phyloP scores from a whole-genome alignment of 2,888 invertebrate species.

The Beris chalybata region DNA sequence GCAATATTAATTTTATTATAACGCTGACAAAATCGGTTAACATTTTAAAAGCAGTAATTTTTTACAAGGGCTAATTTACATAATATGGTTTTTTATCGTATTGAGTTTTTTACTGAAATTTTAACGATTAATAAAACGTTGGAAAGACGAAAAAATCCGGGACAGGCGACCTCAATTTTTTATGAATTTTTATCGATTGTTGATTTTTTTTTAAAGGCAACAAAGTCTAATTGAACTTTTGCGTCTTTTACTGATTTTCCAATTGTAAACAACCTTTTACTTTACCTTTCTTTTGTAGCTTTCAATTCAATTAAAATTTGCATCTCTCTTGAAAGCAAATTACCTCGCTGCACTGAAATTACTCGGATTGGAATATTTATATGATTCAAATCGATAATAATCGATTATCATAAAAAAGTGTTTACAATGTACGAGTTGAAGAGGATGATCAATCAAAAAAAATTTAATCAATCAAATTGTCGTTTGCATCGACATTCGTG shows the following conservation, averaged over 20 bases:
- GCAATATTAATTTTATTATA: too few species aligned
- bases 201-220: neutral
- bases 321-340: neutral
- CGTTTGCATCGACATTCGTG: too few species aligned
- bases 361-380: too few species aligned
- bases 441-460: too few species aligned
- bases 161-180: too few species aligned
- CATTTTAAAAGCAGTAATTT: slow-evolving; percentile 29
- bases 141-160: too few species aligned
- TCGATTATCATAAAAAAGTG: too few species aligned
- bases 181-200: neutral
- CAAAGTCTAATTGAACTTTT: neutral
- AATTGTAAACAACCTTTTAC: neutral
- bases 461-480: too few species aligned
- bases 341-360: neutral
- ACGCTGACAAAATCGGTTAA: neutral
- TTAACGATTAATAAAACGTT: too few species aligned
- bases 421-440: too few species aligned
- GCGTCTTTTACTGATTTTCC: neutral
- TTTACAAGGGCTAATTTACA: slow-evolving; percentile 24
- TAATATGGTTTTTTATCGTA: neutral
- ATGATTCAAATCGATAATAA: too few species aligned
- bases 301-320: neutral
- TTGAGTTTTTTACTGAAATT: neutral
- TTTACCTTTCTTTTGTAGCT: neutral